Base-by-base conservation (phyloP, 1,140 invertebrate genomes). In the Metaphire vulgaris region DNA sequence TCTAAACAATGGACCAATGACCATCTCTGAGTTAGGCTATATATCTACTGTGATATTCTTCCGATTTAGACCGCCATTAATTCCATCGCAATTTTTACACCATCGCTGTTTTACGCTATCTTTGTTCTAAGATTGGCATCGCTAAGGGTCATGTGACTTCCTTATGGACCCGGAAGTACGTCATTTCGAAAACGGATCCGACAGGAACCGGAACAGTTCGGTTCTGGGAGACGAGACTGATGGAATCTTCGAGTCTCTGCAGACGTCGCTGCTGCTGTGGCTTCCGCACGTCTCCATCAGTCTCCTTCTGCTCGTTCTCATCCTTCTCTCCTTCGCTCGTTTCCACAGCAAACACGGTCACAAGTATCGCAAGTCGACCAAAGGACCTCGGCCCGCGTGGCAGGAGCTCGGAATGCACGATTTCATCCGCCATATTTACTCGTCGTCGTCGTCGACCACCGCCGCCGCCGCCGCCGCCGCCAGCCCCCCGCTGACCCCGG, bases 271-370 rank as follows among this genome's bases (percentile, higher is more conserved):
- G 34, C 69, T 73, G 16, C 15, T 77, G 2, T 77, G 76, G 76
- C 29, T 77, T 69, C 76, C 76, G 64, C 72, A 77, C 34, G 69
- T 72, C 15, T n/a, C 32, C 14, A 31, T 77, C 1, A n/a, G 33
- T 1, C 26, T 73, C 14, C 32, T 77, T 16, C 29, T 77, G 2
- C n/a, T 77, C 14, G 21, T 31, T 6, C 31, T 77, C 15, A 73
- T 77, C 31, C 2, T 72, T 2, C n/a, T 66, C 28, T 77, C 76
- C n/a, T 77, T 77, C 33, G 12, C 73, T 29, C 41, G 33, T 31
- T 77, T 66, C 34, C 76, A 77, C 64, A 30, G 41, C 33, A 73
- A 73, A 33, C 30, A 77, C 41, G 76, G 76, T 32, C 76, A 77
- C 71, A 77, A 77, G 71, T 77, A 77, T 69, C 68, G 41, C 0